Conservation (phyloP, 1,140 invertebrate species). For the Planococcus citri region DNA sequence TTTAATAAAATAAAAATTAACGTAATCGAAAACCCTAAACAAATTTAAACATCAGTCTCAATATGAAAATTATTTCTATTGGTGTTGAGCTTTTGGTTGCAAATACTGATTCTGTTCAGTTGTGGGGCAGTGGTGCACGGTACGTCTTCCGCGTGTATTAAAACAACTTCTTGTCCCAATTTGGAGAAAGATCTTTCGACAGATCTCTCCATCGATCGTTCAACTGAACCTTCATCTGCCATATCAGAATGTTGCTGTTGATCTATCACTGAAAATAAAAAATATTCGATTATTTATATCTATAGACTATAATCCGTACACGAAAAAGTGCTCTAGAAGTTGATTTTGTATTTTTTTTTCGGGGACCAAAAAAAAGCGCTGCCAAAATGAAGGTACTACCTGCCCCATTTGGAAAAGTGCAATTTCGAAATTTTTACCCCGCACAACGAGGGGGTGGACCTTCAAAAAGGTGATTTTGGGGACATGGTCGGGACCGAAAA, state of each 20-base stretch:
- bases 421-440: too few relatives aligned
- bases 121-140: constrained; percentile 12
- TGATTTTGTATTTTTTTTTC: too few relatives aligned
- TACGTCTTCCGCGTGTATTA: constrained; percentile 9
- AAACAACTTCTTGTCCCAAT: neutral
- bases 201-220: neutral
- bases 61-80: constrained; percentile 15
- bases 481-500: too few relatives aligned
- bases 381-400: too few relatives aligned
- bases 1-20: neutral
- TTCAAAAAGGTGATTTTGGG: too few relatives aligned
- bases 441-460: too few relatives aligned
- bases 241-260: constrained; percentile 1
- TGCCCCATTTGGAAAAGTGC: too few relatives aligned
- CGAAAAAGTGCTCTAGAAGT: too few relatives aligned
- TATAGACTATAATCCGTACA: too few relatives aligned
- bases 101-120: constrained; percentile 18
- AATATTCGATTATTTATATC: neutral
- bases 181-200: neutral
- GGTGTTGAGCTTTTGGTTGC: constrained; percentile 18
- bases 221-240: neutral
- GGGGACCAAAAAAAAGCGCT: too few relatives aligned
- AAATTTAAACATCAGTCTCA: constrained; percentile 20
- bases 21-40: neutral
- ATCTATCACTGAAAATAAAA: neutral